phyloP scores from a whole-genome alignment of 2,888 invertebrate genomes.

The Bedellia somnulentella region DNA sequence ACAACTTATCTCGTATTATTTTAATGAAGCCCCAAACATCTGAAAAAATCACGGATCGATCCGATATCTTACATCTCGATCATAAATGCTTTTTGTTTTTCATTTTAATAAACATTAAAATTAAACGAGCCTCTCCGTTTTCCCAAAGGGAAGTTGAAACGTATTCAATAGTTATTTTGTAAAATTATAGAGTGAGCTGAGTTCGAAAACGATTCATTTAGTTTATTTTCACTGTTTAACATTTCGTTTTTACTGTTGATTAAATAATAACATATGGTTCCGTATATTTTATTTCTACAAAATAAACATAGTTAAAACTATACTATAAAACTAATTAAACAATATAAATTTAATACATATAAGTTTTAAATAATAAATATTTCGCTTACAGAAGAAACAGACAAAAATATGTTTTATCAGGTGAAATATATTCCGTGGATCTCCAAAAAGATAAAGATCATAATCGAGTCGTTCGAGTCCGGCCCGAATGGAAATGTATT shows the following conservation, averaged over 20 bases:
- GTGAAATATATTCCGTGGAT: conserved; percentile 15
- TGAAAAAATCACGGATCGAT: too few species aligned
- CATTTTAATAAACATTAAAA: too few species aligned
- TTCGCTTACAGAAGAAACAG: too few species aligned
- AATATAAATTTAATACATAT: too few species aligned
- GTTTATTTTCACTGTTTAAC: conserved; percentile 29
- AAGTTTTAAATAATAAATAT: too few species aligned
- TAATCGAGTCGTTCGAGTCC: conserved; percentile 45
- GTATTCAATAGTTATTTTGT: conserved; percentile 53
- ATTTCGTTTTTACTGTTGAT: neutral
- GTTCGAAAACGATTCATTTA: conserved; percentile 40
- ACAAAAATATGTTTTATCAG: too few species aligned
- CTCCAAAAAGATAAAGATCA: conserved; percentile 51
- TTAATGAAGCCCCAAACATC: too few species aligned
- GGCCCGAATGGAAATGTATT: conserved; percentile 49
- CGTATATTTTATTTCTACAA: too few species aligned
- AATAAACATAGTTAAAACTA: too few species aligned
- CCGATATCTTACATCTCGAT: too few species aligned
- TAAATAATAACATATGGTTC: neutral
- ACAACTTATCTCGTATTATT: too few species aligned
- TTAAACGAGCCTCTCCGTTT: conserved; percentile 30
- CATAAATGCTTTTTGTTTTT: too few species aligned
- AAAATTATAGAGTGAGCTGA: conserved; percentile 33
- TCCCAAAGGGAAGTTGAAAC: conserved; percentile 38
- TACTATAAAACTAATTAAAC: neutral